phyloP scores from a whole-genome alignment of 64 coral and sea anemone genomes.

The Platygyra sinensis region DNA sequence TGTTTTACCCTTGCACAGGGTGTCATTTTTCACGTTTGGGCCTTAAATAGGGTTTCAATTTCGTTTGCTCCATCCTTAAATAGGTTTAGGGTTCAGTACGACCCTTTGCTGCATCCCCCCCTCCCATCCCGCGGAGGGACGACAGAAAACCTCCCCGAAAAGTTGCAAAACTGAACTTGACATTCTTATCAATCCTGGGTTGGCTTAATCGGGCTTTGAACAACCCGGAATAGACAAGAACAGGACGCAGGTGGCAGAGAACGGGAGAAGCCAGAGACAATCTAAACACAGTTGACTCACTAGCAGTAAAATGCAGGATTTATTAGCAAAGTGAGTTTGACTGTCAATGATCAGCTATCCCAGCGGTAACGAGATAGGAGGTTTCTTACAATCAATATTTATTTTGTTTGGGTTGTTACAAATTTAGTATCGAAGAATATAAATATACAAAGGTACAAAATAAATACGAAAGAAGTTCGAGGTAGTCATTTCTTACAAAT shows the following conservation, averaged over 20 bases:
- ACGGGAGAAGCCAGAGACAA: no score
- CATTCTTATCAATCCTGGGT: no score
- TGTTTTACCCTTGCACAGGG: no score
- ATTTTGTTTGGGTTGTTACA: slow-evolving; percentile 29
- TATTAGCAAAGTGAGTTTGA: slow-evolving; percentile 43
- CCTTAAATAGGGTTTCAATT: no score
- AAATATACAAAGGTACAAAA: slow-evolving; percentile 61
- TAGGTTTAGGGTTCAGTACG: no score
- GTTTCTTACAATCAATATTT: slow-evolving; percentile 45
- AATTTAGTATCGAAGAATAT: slow-evolving; percentile 53
- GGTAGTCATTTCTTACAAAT: slow-evolving; percentile 42
- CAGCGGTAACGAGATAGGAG: not conserved
- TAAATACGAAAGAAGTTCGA: slow-evolving; percentile 47
- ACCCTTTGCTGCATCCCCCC: no score
- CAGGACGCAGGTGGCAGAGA: not conserved
- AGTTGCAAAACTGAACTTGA: not conserved
- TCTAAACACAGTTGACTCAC: not conserved
- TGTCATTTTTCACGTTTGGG: no score
- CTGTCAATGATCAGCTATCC: not conserved
- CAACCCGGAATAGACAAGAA: not conserved
- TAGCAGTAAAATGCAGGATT: slow-evolving; percentile 23
- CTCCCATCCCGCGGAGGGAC: no score
- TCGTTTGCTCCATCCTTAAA: no score
- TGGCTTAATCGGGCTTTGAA: no score
- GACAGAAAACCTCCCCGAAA: no score